These are phyloP conservation scores for Carpatolechia fugitivella DNA, from an alignment of 2,888 invertebrate genomes.

Conservation along the genomic window DNA sequence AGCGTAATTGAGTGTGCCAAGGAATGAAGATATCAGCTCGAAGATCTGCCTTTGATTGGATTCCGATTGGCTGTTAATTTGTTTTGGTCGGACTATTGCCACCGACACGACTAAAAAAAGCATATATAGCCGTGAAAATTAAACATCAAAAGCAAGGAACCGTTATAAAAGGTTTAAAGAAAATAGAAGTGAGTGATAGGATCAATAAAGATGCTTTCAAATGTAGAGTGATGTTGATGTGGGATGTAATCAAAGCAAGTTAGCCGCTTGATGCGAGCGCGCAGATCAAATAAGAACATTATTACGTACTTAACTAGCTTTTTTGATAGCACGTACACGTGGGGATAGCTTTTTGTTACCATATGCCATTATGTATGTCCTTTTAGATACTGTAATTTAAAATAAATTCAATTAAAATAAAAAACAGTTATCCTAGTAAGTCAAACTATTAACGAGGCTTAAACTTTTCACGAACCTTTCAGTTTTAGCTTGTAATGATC, in stretches of 20 bases:
- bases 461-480: too few relatives aligned
- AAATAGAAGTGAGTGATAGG: constrained; percentile 4
- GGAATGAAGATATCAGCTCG: constrained; percentile 62
- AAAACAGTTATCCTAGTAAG: too few relatives aligned
- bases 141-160: constrained; percentile 1
- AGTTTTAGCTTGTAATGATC: too few relatives aligned
- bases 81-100: constrained; percentile 30
- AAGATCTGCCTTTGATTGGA: constrained; percentile 61
- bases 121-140: constrained; percentile 24
- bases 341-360: too few relatives aligned
- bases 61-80: constrained; percentile 60
- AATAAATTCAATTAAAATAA: too few relatives aligned
- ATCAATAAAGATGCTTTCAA: constrained; percentile 6
- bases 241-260: not conserved
- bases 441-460: too few relatives aligned
- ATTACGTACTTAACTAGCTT: not conserved
- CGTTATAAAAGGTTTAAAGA: not conserved
- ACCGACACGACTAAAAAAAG: constrained; percentile 25
- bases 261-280: not conserved
- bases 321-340: too few relatives aligned
- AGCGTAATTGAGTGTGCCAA: constrained; percentile 45
- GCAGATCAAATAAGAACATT: not conserved
- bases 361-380: too few relatives aligned
- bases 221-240: not conserved
- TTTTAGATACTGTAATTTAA: too few relatives aligned